phyloP scores from a whole-genome alignment of 2,797 vertebrate species.

The Rhodeus uyekii region DNA sequence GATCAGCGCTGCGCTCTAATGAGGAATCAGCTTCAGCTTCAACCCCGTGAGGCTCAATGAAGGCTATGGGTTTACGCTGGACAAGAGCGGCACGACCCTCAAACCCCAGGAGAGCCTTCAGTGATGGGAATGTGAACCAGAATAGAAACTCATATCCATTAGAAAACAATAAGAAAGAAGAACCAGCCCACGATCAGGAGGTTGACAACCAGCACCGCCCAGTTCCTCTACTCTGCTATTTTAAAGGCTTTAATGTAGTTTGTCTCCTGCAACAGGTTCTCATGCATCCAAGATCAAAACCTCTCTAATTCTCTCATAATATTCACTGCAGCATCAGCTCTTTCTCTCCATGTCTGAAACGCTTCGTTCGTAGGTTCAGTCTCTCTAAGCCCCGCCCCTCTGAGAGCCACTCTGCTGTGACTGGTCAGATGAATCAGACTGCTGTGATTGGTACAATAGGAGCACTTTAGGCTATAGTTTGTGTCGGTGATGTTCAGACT shows the following conservation, averaged over 20 bases:
- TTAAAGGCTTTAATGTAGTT: background rate
- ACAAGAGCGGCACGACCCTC: background rate
- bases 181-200: background rate
- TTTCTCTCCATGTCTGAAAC: background rate
- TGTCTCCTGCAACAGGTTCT: background rate
- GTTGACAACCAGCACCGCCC: too few species aligned
- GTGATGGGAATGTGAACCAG: background rate
- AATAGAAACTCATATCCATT: background rate
- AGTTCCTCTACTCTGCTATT: background rate
- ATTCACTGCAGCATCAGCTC: background rate
- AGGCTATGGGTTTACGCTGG: background rate
- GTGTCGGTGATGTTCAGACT: conserved; percentile 26
- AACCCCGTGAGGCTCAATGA: background rate
- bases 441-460: too few species aligned
- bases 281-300: background rate
- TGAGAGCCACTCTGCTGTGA: background rate
- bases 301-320: background rate
- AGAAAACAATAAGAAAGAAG: background rate
- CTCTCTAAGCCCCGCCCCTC: background rate
- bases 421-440: too few species aligned
- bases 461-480: too few species aligned
- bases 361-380: background rate
- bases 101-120: background rate
- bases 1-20: background rate
- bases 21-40: background rate